phyloP scores from a whole-genome alignment of 2,888 invertebrate species.

The Lithophane socia region DNA sequence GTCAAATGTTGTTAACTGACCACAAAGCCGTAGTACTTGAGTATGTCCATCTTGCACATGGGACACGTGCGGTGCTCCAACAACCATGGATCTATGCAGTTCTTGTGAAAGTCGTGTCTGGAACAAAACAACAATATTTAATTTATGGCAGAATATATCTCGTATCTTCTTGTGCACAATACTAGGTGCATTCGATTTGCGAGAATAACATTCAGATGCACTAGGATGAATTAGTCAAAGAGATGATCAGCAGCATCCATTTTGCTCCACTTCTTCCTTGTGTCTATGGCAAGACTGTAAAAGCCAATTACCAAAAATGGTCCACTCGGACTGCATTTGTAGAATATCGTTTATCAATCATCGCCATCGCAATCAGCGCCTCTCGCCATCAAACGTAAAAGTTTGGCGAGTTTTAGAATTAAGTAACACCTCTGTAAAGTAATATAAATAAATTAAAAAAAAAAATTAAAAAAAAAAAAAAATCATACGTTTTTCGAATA shows the following conservation, averaged over 20 bases:
- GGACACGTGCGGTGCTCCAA: slow-evolving; percentile 98
- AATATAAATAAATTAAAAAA: too few species aligned
- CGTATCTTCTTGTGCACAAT: not conserved
- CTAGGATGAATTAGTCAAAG: not conserved
- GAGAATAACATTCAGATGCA: not conserved
- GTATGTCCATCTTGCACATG: slow-evolving; percentile 99
- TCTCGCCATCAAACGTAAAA: too few species aligned
- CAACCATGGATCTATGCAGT: slow-evolving; percentile 98
- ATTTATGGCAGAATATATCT: not conserved
- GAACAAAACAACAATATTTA: slow-evolving; percentile 46
- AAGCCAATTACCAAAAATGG: not conserved
- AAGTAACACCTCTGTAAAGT: too few species aligned
- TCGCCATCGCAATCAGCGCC: too few species aligned
- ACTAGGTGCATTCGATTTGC: not conserved
- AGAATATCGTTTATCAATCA: too few species aligned
- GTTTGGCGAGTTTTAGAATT: too few species aligned
- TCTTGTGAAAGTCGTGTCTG: slow-evolving; percentile 98
- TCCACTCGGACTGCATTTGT: too few species aligned
- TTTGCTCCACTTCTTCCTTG: not conserved
- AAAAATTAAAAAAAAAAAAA: too few species aligned
- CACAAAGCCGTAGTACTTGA: slow-evolving; percentile 96
- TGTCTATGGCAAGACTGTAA: not conserved
- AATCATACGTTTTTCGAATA: too few species aligned
- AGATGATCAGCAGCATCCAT: not conserved
- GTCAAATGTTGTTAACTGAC: slow-evolving; percentile 70